Percentiles rank a stretch among this genome's conserved stretches.
phyloP scores from a whole-genome alignment of 2,888 invertebrate genomes.

The Hydrotaea cyrtoneurina region DNA sequence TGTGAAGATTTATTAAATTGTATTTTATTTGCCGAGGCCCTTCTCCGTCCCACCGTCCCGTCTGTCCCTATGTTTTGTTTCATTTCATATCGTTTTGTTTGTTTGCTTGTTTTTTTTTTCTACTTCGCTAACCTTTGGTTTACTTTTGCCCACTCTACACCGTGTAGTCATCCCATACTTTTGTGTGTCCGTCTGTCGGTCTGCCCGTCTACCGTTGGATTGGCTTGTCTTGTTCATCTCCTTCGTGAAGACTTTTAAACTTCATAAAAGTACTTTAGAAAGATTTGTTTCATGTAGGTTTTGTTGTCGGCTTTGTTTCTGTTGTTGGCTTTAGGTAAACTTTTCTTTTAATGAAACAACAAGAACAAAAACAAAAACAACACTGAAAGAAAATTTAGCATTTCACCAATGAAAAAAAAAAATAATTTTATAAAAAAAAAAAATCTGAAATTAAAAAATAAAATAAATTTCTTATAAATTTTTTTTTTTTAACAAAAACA shows the following conservation, averaged over 20 bases:
- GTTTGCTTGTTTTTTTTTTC: not conserved
- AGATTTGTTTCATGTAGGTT: slow-evolving; percentile 3
- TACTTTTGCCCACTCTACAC: not conserved
- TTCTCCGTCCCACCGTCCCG: not conserved
- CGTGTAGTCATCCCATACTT: not conserved
- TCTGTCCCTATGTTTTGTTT: not conserved
- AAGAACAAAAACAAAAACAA: too few species aligned
- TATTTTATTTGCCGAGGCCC: slow-evolving; percentile 13
- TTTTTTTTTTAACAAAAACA: too few species aligned
- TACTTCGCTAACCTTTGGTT: slow-evolving; percentile 13
- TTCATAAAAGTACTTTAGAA: slow-evolving; percentile 20
- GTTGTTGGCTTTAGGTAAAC: not conserved
- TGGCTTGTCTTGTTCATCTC: not conserved
- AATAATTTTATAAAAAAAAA: too few species aligned
- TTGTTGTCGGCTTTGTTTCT: not conserved
- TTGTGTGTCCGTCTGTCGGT: not conserved
- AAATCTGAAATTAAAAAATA: too few species aligned
- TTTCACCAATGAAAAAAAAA: slow-evolving; percentile 14
- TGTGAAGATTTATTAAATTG: slow-evolving; percentile 55
- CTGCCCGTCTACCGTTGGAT: not conserved
- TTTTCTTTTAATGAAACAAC: slow-evolving; percentile 10
- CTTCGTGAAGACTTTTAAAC: slow-evolving; percentile 22
- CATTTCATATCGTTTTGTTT: not conserved
- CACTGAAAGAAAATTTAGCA: not conserved
- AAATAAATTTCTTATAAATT: too few species aligned